Base-by-base conservation (phyloP, 2,888 invertebrate species). In the Pristionchus mayeri region DNA sequence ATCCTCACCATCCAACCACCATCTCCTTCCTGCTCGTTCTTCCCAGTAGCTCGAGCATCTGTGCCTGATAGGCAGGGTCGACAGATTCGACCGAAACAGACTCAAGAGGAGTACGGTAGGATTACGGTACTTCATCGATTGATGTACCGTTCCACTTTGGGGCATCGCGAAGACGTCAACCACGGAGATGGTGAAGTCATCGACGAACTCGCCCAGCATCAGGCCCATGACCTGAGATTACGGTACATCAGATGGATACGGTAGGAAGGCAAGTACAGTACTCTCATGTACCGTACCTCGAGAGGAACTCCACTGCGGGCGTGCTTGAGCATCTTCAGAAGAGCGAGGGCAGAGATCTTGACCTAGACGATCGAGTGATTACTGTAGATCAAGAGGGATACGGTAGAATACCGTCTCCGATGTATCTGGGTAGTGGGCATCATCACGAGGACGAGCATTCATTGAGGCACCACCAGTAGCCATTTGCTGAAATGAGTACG, bases 151-250 rank as follows among this genome's bases (percentile, higher is more conserved):
- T 85, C 88, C 89, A 85, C 88, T 88, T 67, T 99, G 99, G 30
- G 99, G 99, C 99, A 99, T 99, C 2, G 99, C 99, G 94, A 99
- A 99, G 1, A 99, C 99, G 94, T 99, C 99, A 91, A 98, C 98
- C 3, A 99, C 99, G 90, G 98, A 95, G 2, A 99, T 98, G 76
- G 99, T 99, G 93, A 99, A 99, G 93, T 99, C 99, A 94, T 99
- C 99, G n/a, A 99, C 98, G 94, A 99, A 99, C 95, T 98, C 97
- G 88, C 96, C 96, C 94, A 95, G 88, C 96, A 96, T 95, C 89
- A 99, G 95, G 91, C 99, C 99, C 99, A 99, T 99, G 85, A 99
- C 98, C 89, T 89, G 79, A n/a, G 6, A 75, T 37, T 30, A 63
- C 34, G 75, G 75, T 75, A 27, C 30, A 30, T 78, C 18, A 0